Evolutionary conservation across 2,888 invertebrate species (phyloP).

Genomic region (Dasypolia templi): DNA sequence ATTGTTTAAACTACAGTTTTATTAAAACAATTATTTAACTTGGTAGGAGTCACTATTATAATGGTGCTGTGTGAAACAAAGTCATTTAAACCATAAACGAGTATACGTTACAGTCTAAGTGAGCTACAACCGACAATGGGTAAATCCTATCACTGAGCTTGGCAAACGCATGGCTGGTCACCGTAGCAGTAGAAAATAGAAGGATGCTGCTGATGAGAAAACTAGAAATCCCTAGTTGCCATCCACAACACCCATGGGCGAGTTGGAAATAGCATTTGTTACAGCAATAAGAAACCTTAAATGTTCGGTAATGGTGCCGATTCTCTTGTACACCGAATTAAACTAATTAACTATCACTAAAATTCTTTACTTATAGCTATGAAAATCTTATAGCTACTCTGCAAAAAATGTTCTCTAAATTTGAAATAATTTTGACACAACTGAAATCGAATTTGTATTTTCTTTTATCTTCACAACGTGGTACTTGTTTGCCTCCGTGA

Average conservation of each 20-base stretch:
- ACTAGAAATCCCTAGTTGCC: neutral
- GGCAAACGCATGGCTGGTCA: no score
- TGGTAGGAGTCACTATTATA: neutral
- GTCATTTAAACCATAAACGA: neutral
- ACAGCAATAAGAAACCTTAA: no score
- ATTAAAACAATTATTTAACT: slow-evolving; percentile 6
- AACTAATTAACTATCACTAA: no score
- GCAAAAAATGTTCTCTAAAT: no score
- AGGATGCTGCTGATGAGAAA: neutral
- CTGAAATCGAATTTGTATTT: no score
- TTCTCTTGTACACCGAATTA: no score
- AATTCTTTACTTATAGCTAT: no score
- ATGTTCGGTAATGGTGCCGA: no score
- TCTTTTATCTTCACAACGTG: no score
- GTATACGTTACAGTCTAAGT: neutral
- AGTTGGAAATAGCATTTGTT: neutral
- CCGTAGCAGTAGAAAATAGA: neutral
- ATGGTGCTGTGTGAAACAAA: neutral
- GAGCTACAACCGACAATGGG: neutral
- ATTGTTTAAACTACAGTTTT: slow-evolving; percentile 12
- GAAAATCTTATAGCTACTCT: no score
- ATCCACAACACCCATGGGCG: neutral
- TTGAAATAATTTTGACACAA: no score
- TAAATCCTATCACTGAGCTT: neutral
- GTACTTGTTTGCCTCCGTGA: no score